phyloP scores from a whole-genome alignment of 2,888 invertebrate species.

The Pomacea canaliculata region DNA sequence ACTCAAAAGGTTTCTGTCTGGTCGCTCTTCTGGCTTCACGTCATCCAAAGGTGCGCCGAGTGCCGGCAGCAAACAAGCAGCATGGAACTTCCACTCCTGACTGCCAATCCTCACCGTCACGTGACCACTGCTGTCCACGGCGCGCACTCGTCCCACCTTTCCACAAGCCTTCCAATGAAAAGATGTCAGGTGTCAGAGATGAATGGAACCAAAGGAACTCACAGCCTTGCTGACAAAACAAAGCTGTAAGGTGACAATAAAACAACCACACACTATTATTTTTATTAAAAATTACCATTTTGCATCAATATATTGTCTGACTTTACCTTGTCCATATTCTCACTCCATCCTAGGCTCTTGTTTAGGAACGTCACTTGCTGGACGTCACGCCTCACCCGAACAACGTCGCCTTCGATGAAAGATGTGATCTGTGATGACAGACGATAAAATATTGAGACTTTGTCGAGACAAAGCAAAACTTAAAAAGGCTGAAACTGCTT shows the following conservation, averaged over 20 bases:
- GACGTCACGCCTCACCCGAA: conserved; percentile 13
- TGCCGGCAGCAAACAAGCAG: background rate
- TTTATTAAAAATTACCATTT: no score
- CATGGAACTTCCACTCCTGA: background rate
- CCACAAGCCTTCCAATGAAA: background rate
- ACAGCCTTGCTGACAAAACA: no score
- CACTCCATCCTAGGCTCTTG: conserved; percentile 7
- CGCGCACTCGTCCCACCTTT: background rate
- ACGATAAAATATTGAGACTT: background rate
- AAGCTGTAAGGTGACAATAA: no score
- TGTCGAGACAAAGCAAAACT: no score
- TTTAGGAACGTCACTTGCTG: conserved; percentile 18
- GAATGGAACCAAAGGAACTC: no score
- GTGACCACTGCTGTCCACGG: background rate
- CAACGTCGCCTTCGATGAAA: conserved; percentile 15
- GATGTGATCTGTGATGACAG: conserved; percentile 6
- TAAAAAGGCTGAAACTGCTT: no score
- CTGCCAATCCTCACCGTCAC: background rate
- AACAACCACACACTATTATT: no score
- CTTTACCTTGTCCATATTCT: conserved; percentile 12
- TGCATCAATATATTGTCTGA: no score
- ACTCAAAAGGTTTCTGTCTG: background rate
- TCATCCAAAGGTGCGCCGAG: background rate
- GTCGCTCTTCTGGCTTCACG: background rate
- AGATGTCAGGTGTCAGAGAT: background rate